Conservation (phyloP, 2,113 vertebrate species). For the Tylochromis polylepis region DNA sequence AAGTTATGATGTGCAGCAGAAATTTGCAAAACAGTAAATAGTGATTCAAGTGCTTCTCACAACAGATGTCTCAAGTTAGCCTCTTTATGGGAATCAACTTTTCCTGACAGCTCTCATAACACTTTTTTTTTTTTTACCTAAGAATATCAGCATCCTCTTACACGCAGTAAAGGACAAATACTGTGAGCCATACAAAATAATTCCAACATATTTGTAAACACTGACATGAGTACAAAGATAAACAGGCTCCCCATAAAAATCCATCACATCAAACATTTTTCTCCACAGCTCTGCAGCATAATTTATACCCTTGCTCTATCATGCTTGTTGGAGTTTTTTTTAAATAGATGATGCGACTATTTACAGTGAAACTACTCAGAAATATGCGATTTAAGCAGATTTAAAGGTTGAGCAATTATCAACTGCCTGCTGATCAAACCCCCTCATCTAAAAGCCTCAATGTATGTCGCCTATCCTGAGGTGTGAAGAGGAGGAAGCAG, state of each 20-base stretch:
- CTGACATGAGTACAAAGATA: slow-evolving; percentile 60
- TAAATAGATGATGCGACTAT: background rate
- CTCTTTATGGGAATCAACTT: slow-evolving; percentile 72
- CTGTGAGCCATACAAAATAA: slow-evolving; percentile 48
- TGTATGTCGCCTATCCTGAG: background rate
- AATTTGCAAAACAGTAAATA: slow-evolving; percentile 64
- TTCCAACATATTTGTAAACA: slow-evolving; percentile 68
- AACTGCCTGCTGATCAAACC: background rate
- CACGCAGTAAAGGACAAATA: slow-evolving; percentile 60
- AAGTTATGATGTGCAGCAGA: slow-evolving; percentile 63
- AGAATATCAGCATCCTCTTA: slow-evolving; percentile 59
- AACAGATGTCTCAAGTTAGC: slow-evolving; percentile 70
- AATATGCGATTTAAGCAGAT: slow-evolving; percentile 7
- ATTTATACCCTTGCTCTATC: slow-evolving; percentile 24
- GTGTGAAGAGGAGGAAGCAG: background rate
- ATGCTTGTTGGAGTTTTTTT: background rate
- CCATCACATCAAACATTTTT: slow-evolving; percentile 31
- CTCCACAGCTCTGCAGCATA: background rate
- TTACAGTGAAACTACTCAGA: slow-evolving; percentile 17
- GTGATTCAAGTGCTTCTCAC: slow-evolving; percentile 58
- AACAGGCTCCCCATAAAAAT: slow-evolving; percentile 59
- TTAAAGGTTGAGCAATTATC: slow-evolving; percentile 2
- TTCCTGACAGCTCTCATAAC: slow-evolving; percentile 62
- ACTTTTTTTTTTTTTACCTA: slow-evolving; percentile 20
- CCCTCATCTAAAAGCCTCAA: background rate